Base-by-base conservation (phyloP, 2,888 invertebrate species). In the Celastrina argiolus region DNA sequence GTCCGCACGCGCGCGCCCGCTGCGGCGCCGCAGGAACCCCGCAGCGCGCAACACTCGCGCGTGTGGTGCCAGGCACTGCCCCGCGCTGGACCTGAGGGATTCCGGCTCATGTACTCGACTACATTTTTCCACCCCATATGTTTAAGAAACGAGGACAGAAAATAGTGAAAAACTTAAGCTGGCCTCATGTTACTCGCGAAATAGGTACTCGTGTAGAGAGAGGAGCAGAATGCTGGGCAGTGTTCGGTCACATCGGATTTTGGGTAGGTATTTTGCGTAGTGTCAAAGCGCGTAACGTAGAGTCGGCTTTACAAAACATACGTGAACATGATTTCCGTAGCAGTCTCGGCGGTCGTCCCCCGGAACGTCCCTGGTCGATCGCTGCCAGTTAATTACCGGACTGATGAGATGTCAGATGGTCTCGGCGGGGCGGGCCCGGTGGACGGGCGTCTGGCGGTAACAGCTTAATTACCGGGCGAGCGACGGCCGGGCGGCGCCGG, bases 1-100 rank as follows among this genome's bases (percentile, higher is more conserved):
- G 65, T 28, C 56, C 69, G 34, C 64, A 61, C 14, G 73, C 73
- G 36, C 76, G 75, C 64, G 61, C 51, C 36, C 26, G 26, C 56
- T 14, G 42, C 63, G 56, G 63, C 63, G 63, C 16, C 70, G 69
- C 67, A 71, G 67, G 68, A 66, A 72, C 6, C 70, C 70, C 45
- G 63, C 71, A 42, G 66, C 22, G 22, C 63, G 67, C 26, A 73
- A 64, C 56, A 71, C 42, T 10, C 56, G 39, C 26, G 39, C 59
- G 59, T 72, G 71, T 16, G 64, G 56, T 22, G 69, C 64, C n/a
- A 71, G 68, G 56, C 68, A 69, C 18, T 22, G 41, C 45, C 68
- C 61, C 18, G 66, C 67, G 10, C 61, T 58, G 1, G 67, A 65
- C 66, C 69, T 63, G 16, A 26, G 10, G 12, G 1, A 18, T 42